phyloP scores from a whole-genome alignment of 2,113 vertebrate species.

The Heterochromis multidens region DNA sequence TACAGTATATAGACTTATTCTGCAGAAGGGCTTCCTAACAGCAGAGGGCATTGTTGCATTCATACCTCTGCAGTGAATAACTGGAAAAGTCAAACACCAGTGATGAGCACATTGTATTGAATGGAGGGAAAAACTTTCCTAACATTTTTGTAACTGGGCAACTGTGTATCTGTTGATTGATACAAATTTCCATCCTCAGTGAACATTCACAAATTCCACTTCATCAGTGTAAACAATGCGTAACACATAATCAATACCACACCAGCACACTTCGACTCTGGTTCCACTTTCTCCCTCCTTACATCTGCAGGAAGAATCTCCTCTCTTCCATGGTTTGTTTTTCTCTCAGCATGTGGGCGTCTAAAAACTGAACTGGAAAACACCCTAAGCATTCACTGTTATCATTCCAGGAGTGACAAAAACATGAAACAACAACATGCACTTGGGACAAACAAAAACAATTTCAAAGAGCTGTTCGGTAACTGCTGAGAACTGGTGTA shows the following conservation, averaged over 20 bases:
- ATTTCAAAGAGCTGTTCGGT: conserved; percentile 49
- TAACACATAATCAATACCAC: conserved; percentile 13
- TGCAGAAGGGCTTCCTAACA: conserved; percentile 16
- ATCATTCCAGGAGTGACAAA: conserved; percentile 68
- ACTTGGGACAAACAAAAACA: conserved; percentile 49
- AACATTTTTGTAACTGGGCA: background rate
- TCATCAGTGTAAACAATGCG: background rate
- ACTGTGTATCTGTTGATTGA: background rate
- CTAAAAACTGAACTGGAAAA: conserved; percentile 30
- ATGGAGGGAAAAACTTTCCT: background rate
- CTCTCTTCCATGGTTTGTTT: conserved; percentile 25
- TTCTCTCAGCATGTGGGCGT: conserved; percentile 36
- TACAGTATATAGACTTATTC: background rate
- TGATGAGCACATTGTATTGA: background rate
- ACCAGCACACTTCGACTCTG: background rate
- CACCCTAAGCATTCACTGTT: conserved; percentile 41
- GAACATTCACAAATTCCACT: conserved; percentile 15
- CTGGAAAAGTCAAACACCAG: background rate
- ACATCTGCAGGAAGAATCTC: conserved; percentile 30
- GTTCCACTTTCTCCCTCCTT: background rate
- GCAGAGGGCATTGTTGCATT: conserved; percentile 55
- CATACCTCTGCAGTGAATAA: background rate
- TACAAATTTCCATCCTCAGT: background rate
- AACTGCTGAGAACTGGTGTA: background rate
- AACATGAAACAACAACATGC: conserved; percentile 61